Evolutionary conservation across 2,797 vertebrate species (phyloP).

Genomic region (Vultur gryphus): DNA sequence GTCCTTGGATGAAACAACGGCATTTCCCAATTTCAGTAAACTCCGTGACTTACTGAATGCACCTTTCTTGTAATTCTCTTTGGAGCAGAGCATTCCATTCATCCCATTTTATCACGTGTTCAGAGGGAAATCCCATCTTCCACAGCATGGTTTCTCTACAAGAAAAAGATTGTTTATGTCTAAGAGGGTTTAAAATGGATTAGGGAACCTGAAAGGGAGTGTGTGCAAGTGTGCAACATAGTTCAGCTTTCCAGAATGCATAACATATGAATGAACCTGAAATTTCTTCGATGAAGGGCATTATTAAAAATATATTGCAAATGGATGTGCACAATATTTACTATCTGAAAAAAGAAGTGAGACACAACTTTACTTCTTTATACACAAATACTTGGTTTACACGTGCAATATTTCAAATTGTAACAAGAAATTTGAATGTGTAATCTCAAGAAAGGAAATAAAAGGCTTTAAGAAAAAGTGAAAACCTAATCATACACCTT

Average conservation of each 20-base stretch:
- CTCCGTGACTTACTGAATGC: background rate
- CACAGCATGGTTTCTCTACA: background rate
- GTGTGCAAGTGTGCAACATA: background rate
- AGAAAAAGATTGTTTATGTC: background rate
- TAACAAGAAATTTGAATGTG: background rate
- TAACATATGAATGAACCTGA: background rate
- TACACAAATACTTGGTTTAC: background rate
- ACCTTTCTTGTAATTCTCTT: constrained; percentile 18
- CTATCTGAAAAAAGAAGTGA: background rate
- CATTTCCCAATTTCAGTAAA: background rate
- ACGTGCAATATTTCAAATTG: background rate
- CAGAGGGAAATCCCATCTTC: background rate
- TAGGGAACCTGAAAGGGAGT: background rate
- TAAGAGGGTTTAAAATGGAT: background rate
- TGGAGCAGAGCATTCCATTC: constrained; percentile 12
- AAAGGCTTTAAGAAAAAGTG: background rate
- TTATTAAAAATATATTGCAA: background rate
- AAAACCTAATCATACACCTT: background rate
- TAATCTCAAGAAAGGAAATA: background rate
- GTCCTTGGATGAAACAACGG: background rate
- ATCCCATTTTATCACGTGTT: background rate
- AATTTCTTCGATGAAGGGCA: background rate
- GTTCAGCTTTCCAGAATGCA: background rate
- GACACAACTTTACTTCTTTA: background rate
- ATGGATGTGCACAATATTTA: background rate